Percentiles rank a stretch among this genome's conserved stretches.
Conservation (phyloP, 1,140 invertebrate species). For the Drosophila pruinosa region DNA sequence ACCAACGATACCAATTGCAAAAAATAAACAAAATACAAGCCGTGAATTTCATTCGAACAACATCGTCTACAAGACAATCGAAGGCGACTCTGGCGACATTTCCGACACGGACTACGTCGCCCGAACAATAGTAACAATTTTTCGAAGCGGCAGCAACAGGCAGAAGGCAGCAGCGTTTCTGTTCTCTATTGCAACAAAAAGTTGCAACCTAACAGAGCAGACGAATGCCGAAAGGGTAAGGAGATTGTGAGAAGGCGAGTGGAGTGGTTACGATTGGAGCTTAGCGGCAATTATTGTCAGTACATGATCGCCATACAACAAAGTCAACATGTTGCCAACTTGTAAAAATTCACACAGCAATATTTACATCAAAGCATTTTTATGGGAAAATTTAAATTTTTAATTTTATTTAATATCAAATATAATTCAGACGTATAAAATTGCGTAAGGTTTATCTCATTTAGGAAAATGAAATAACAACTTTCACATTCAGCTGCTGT, state of each 20-base stretch:
- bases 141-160: conserved; percentile 23
- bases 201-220: not conserved
- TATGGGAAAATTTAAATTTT: conserved; percentile 33
- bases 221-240: not conserved
- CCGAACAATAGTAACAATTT: conserved; percentile 65
- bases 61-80: conserved; percentile 78
- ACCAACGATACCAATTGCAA: conserved; percentile 30
- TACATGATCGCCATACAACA: conserved; percentile 27
- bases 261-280: conserved; percentile 20
- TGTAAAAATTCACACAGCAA: conserved; percentile 52
- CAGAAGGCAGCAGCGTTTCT: conserved; percentile 11
- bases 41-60: conserved; percentile 79
- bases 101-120: conserved; percentile 58
- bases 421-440: too few relatives aligned
- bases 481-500: too few relatives aligned
- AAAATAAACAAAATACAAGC: conserved; percentile 81
- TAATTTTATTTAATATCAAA: too few relatives aligned
- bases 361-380: conserved; percentile 55
- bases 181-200: conserved; percentile 28
- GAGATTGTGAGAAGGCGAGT: not conserved
- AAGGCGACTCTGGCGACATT: conserved; percentile 75
- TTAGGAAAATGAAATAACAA: too few relatives aligned
- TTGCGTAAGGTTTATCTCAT: too few relatives aligned
- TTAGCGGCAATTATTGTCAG: conserved; percentile 70
- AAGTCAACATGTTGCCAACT: conserved; percentile 45